phyloP scores from a whole-genome alignment of 2,888 invertebrate species.

The Xanthorhoe spadicearia region DNA sequence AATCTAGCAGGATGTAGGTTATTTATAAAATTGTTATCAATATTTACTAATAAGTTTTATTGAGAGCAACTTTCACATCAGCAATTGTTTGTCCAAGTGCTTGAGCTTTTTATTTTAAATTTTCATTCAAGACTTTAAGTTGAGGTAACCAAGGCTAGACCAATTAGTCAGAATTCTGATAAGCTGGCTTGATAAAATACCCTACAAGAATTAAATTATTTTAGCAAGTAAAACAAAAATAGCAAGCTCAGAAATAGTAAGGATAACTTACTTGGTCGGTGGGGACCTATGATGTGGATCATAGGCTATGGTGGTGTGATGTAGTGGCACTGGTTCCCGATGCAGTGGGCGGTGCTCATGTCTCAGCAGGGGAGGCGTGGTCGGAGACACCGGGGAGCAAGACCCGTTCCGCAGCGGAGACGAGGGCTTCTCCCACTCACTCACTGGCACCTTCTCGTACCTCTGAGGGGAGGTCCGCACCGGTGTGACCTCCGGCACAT shows the following conservation, averaged over 20 bases:
- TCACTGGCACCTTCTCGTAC: constrained; percentile 76
- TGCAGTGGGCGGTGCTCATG: constrained; percentile 50
- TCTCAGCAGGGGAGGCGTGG: constrained; percentile 80
- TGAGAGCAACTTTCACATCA: constrained; percentile 9
- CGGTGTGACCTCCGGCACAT: constrained; percentile 64
- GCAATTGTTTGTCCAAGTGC: background rate
- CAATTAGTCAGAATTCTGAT: constrained; percentile 21
- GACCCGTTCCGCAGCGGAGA: constrained; percentile 85
- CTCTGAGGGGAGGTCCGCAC: constrained; percentile 64
- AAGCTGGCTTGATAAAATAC: constrained; percentile 16
- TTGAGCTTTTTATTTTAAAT: background rate
- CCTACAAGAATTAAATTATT: background rate
- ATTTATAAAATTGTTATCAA: constrained; percentile 13
- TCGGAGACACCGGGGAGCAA: constrained; percentile 85
- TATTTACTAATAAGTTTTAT: background rate
- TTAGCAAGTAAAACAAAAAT: background rate
- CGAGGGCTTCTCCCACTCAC: constrained; percentile 82
- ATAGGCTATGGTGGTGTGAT: constrained; percentile 63
- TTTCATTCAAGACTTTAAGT: background rate
- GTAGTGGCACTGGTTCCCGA: constrained; percentile 54
- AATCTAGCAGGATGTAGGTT: background rate
- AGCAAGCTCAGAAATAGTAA: background rate
- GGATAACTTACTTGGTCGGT: constrained; percentile 58
- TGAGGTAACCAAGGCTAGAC: constrained; percentile 1
- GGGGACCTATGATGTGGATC: constrained; percentile 77